These are phyloP conservation scores for Champsocephalus gunnari DNA, from an alignment of 2,797 vertebrate genomes.

Conservation along the genomic window DNA sequence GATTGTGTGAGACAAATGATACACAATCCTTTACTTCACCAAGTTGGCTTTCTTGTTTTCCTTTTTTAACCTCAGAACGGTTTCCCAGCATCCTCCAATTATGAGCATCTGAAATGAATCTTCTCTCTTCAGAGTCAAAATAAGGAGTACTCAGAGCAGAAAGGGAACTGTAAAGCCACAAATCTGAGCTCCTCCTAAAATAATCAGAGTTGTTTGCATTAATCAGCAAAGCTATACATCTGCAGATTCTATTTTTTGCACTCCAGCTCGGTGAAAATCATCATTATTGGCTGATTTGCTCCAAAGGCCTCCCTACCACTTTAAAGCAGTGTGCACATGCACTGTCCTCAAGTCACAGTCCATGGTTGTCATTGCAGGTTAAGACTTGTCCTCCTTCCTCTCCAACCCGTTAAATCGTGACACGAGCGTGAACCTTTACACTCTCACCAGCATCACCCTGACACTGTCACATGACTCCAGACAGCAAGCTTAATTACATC, in stretches of 20 bases:
- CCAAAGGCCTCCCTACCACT: not conserved
- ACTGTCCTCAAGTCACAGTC: conserved; percentile 15
- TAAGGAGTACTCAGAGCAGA: conserved; percentile 15
- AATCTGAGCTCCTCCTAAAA: conserved; percentile 34
- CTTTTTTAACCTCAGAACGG: not conserved
- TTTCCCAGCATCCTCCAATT: not conserved
- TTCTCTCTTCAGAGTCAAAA: conserved; percentile 30
- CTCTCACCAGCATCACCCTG: conserved; percentile 34
- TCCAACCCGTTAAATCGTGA: not conserved
- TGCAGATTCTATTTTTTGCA: conserved; percentile 17
- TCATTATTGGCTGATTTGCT: conserved; percentile 8
- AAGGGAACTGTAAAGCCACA: conserved; percentile 24
- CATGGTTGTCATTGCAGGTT: conserved; percentile 20
- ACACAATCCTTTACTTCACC: not conserved
- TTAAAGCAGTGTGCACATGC: not conserved
- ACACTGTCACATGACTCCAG: conserved; percentile 48
- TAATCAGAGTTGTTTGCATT: conserved; percentile 42
- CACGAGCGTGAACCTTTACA: conserved; percentile 39
- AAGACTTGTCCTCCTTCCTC: not conserved
- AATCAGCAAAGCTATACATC: conserved; percentile 18
- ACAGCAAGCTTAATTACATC: conserved; percentile 51
- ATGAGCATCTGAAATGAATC: conserved; percentile 18
- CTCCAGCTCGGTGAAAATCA: conserved; percentile 2
- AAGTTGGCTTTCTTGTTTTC: not conserved
- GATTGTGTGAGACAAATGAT: too few species aligned